Conservation (phyloP, 2,797 vertebrate genomes). For the Aeoliscus strigatus region DNA sequence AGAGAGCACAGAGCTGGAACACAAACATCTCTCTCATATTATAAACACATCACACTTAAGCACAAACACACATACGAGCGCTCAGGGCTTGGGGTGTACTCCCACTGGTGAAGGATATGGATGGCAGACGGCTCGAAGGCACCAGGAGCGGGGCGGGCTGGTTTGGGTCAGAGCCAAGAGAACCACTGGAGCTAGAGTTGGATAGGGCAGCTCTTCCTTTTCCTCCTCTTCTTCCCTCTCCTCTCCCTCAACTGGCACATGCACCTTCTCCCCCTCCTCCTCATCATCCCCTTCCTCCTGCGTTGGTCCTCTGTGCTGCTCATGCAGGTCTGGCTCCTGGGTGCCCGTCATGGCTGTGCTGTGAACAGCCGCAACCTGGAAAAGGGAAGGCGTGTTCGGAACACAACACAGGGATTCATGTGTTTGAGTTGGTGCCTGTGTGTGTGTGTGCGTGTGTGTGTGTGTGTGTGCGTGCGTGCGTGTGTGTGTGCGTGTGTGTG, state of each 20-base stretch:
- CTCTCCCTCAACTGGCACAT: constrained; percentile 54
- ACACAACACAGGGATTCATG: constrained; percentile 14
- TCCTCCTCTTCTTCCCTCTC: constrained; percentile 66
- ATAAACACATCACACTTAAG: constrained; percentile 20
- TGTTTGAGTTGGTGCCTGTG: constrained; percentile 5
- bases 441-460: constrained; percentile 3
- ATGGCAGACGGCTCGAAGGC: constrained; percentile 90
- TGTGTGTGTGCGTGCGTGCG: constrained; percentile 6
- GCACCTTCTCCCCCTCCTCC: constrained; percentile 59
- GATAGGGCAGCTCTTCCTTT: constrained; percentile 84
- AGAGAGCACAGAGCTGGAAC: constrained; percentile 57
- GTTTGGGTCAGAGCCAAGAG: constrained; percentile 92
- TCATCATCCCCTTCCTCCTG: constrained; percentile 58
- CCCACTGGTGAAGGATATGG: constrained; percentile 86
- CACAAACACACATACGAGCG: constrained; percentile 2
- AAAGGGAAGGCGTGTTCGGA: constrained; percentile 20
- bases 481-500: background rate
- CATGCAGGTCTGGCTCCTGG: constrained; percentile 64
- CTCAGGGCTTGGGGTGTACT: constrained; percentile 13
- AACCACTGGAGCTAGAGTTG: constrained; percentile 86
- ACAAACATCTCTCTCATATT: constrained; percentile 37
- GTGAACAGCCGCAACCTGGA: constrained; percentile 63
- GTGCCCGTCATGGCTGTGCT: constrained; percentile 63
- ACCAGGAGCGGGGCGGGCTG: constrained; percentile 93
- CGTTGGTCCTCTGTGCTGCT: constrained; percentile 52